Percentiles rank a stretch among this genome's conserved stretches.
Conservation (phyloP, 2,113 vertebrate genomes). For the Sceloporus tristichus region DNA sequence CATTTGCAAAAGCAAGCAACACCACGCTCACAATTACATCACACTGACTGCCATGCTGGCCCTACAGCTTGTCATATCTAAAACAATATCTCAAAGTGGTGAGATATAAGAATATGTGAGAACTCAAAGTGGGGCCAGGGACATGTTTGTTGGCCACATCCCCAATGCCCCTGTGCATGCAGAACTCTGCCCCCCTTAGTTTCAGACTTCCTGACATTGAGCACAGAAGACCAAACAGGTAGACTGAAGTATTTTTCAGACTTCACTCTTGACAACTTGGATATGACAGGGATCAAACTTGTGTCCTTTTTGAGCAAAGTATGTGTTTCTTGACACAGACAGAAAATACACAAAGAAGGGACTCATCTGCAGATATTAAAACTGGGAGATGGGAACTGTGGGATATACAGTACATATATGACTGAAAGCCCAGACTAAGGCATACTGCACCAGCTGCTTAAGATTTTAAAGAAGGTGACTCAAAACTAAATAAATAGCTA, state of each 20-base stretch:
- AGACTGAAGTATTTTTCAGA: too few species aligned
- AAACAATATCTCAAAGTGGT: too few species aligned
- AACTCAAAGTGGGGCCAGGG: too few species aligned
- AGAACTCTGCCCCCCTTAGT: too few species aligned
- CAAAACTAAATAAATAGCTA: neutral
- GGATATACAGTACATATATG: neutral
- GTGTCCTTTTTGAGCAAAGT: neutral
- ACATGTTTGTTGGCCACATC: too few species aligned
- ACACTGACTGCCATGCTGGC: too few species aligned
- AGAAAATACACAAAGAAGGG: neutral
- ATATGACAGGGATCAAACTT: neutral
- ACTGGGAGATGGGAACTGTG: neutral
- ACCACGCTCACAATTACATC: too few species aligned
- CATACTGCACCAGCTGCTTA: neutral
- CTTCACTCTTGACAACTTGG: neutral
- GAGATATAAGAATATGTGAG: too few species aligned
- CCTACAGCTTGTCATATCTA: too few species aligned
- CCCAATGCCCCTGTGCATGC: too few species aligned
- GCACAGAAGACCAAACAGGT: neutral
- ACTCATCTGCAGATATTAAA: neutral
- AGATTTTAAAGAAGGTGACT: neutral
- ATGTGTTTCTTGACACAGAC: neutral
- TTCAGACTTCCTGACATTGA: neutral
- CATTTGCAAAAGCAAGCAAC: too few species aligned
- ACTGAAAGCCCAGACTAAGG: neutral